phyloP scores from a whole-genome alignment of 2,797 vertebrate species.

The Squalus acanthias region DNA sequence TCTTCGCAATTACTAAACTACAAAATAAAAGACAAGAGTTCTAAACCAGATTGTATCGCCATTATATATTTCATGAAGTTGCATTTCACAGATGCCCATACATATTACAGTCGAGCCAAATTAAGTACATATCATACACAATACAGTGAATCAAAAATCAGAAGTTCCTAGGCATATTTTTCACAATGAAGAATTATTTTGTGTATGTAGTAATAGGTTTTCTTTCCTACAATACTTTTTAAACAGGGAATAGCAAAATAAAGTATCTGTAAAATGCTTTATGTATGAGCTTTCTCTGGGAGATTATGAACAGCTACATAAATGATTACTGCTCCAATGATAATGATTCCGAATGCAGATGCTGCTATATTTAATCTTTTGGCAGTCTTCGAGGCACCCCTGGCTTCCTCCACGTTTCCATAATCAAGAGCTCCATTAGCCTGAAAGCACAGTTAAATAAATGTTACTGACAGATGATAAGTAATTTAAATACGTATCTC shows the following conservation, averaged over 20 bases:
- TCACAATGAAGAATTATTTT: neutral
- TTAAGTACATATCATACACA: too few species aligned
- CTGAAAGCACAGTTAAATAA: slow-evolving; percentile 20
- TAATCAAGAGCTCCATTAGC: neutral
- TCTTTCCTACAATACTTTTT: neutral
- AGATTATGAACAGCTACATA: neutral
- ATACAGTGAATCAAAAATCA: neutral
- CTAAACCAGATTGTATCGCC: neutral
- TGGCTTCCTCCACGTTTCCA: neutral
- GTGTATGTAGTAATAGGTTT: neutral
- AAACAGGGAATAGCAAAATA: slow-evolving; percentile 3
- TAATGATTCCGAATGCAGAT: slow-evolving; percentile 19
- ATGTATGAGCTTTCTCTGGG: neutral
- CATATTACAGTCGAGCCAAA: neutral
- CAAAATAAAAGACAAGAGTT: neutral
- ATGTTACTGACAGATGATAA: neutral
- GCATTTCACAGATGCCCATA: neutral
- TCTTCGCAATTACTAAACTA: neutral
- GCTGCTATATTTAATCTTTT: slow-evolving; percentile 25
- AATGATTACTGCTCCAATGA: neutral
- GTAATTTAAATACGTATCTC: neutral
- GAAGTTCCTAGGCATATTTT: neutral
- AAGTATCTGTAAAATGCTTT: slow-evolving; percentile 2
- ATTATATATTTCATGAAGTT: slow-evolving; percentile 1
- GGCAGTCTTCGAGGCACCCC: neutral